These are phyloP conservation scores for Cyphomyrmex costatus DNA, from an alignment of 1,140 invertebrate genomes.

Conservation along the genomic window DNA sequence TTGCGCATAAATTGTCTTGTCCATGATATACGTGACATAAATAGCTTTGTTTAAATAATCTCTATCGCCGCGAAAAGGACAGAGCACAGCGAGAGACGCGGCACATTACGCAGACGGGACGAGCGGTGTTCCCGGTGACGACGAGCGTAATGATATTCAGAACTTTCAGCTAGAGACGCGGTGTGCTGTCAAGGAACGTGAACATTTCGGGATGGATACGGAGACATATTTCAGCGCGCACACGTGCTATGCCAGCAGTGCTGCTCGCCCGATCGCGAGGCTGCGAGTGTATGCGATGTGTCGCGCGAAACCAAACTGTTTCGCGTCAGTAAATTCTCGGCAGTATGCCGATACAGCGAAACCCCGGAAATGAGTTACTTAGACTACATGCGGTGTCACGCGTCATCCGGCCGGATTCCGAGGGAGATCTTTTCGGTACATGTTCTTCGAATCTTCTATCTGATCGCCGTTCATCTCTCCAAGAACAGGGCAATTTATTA, in stretches of 20 bases:
- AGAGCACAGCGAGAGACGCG: neutral
- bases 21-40: conserved; percentile 15
- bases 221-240: conserved; percentile 47
- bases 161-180: conserved; percentile 27
- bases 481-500: too few species aligned
- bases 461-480: too few species aligned
- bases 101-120: neutral
- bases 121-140: conserved; percentile 32
- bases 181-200: conserved; percentile 30
- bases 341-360: conserved; percentile 57
- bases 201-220: conserved; percentile 60
- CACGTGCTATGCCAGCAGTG: neutral
- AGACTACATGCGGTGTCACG: conserved; percentile 24
- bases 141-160: conserved; percentile 55
- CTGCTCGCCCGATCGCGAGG: neutral
- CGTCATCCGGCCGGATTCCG: conserved; percentile 44
- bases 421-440: neutral
- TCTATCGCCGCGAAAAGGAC: conserved; percentile 7
- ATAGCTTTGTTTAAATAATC: conserved; percentile 63
- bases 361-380: conserved; percentile 61
- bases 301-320: conserved; percentile 65
- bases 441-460: neutral
- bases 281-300: neutral
- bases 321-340: conserved; percentile 59
- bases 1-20: neutral